These are phyloP conservation scores for Dendrolimus houi DNA, from an alignment of 2,888 invertebrate species.

Conservation along the genomic window DNA sequence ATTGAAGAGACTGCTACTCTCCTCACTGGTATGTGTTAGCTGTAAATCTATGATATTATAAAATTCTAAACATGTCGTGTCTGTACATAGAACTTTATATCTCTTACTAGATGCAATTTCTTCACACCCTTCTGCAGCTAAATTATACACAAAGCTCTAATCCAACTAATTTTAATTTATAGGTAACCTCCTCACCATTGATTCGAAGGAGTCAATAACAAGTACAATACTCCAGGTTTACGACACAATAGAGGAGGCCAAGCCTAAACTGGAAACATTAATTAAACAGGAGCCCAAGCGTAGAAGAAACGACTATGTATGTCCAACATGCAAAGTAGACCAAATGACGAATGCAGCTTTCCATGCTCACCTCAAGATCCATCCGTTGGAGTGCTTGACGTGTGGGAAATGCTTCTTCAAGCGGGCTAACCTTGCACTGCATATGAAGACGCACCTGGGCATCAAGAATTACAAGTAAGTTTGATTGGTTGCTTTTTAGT, in stretches of 20 bases:
- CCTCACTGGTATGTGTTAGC: not conserved
- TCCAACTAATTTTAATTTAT: conserved; percentile 11
- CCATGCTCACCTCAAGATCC: conserved; percentile 84
- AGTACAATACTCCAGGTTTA: conserved; percentile 45
- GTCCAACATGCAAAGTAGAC: conserved; percentile 72
- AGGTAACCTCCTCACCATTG: conserved; percentile 40
- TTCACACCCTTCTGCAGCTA: too few species aligned
- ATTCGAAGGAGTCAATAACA: conserved; percentile 48
- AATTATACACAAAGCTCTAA: too few species aligned
- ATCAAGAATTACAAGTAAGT: conserved; percentile 81
- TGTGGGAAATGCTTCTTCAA: conserved; percentile 88
- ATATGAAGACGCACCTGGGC: conserved; percentile 87
- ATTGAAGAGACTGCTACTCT: conserved; percentile 23
- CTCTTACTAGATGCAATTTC: too few species aligned
- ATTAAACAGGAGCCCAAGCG: conserved; percentile 62
- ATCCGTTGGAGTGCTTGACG: conserved; percentile 88
- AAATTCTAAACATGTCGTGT: too few species aligned
- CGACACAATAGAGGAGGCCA: conserved; percentile 50
- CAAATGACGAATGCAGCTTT: conserved; percentile 82
- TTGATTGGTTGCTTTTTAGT: conserved; percentile 4
- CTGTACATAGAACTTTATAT: too few species aligned
- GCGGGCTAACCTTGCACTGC: conserved; percentile 84
- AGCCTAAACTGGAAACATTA: conserved; percentile 62
- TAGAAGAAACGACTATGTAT: conserved; percentile 45
- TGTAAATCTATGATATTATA: too few species aligned